A percentile compares a stretch with the other conserved stretches of the same genome.
phyloP scores from a whole-genome alignment of 2,113 vertebrate genomes.

The Menidia beryllina region DNA sequence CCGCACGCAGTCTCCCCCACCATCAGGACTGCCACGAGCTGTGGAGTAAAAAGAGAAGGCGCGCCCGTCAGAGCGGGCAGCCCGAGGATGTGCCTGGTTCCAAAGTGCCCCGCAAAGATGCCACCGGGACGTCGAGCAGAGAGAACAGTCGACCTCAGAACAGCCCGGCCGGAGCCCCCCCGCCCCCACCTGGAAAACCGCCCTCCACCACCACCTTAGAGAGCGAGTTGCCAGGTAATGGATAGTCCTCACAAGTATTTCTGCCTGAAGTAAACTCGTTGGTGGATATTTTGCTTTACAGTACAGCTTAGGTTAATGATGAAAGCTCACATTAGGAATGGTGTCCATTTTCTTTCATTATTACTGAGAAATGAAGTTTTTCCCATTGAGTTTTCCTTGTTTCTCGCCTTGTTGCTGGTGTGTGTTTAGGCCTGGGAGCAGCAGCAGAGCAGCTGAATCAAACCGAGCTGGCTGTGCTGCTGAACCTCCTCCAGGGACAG shows the following conservation, averaged over 20 bases:
- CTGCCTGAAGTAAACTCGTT: background rate
- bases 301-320: background rate
- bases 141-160: constrained; percentile 86
- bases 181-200: constrained; percentile 70
- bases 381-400: background rate
- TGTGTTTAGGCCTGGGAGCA: constrained; percentile 85
- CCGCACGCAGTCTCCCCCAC: constrained; percentile 89
- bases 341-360: background rate
- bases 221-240: constrained; percentile 78
- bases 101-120: constrained; percentile 93
- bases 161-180: constrained; percentile 86
- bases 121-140: constrained; percentile 83
- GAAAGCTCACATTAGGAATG: background rate
- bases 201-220: constrained; percentile 61
- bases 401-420: background rate
- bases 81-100: constrained; percentile 88
- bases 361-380: no score
- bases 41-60: constrained; percentile 96
- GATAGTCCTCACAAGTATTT: background rate
- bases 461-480: constrained; percentile 92
- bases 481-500: constrained; percentile 98
- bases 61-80: constrained; percentile 91
- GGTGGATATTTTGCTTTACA: background rate
- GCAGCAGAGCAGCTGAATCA: constrained; percentile 97
- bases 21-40: constrained; percentile 98